Base-by-base conservation (phyloP, 1,140 invertebrate genomes). In the Glomeris maerens region DNA sequence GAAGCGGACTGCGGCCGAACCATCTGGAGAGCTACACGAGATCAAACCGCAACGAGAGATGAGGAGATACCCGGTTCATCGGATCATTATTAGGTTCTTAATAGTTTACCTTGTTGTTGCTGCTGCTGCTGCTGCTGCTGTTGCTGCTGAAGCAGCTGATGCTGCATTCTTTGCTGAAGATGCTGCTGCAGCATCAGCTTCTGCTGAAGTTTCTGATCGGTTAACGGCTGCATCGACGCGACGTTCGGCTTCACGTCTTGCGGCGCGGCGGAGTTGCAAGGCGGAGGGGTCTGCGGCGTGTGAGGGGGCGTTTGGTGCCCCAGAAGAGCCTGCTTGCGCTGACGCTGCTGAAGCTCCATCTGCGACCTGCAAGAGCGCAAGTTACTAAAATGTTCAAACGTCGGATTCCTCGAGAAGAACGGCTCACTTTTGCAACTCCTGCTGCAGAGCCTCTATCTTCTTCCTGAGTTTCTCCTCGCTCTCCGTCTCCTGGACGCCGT, bases 361-460 rank as follows among this genome's bases (percentile, higher is more conserved):
- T 36, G 47, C 7, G 47, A 48, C 28, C 47, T 48, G 47, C 29
- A 7, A 21, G 23, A 10, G 7, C 17, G 23, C 7, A 44, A 13
- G 41, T 44, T 44, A 44, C 41, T 44, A 7, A 7, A 44, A 7
- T 44, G 10, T 7, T 44, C 41, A n/a, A 17, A 13, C 10, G 10
- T 13, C 41, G n/a, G 7, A 17, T 10, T 21, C n/a, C 23, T n/a
- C 7, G 7, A 21, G 20, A 44, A 20, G 10, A 46, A 48, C 4
- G 13, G 21, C 25, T 2, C 31, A 50, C 49, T 21, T 47, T 28
- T 70, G 61, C 28, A 95, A 62, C 56, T 93, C 84, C 2, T 82
- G 68, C 62, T 93, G 83, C 27, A 95, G 68, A 56, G 91, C 84
- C 59, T 88, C 80, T 41, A 95, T 95, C 60, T 82, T 79, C 41